Percentiles rank a stretch among this genome's conserved stretches.
phyloP scores from a whole-genome alignment of 2,888 invertebrate species.

The Autographa pulchrina region DNA sequence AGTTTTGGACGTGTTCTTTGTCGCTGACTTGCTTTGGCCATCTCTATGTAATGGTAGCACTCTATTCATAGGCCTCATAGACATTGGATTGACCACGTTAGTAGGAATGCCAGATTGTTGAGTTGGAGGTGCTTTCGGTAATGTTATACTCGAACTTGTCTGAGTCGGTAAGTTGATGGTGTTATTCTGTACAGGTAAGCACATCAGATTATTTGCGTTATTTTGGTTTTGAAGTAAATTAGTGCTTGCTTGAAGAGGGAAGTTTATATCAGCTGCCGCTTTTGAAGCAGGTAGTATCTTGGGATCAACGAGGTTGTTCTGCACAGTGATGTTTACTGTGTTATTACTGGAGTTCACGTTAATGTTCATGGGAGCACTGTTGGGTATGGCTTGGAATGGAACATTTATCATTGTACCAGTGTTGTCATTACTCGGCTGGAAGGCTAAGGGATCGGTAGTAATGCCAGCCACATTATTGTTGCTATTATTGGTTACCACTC shows the following conservation, averaged over 20 bases:
- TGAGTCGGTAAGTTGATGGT: conserved; percentile 86
- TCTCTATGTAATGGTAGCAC: conserved; percentile 94
- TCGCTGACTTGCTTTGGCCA: conserved; percentile 86
- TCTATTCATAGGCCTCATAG: conserved; percentile 93
- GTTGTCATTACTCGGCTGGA: conserved; percentile 83
- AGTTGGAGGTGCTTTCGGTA: conserved; percentile 90
- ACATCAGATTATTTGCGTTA: conserved; percentile 80
- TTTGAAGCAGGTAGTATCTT: conserved; percentile 82
- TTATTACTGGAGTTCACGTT: conserved; percentile 87
- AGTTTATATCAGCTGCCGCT: conserved; percentile 80
- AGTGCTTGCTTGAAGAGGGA: conserved; percentile 80
- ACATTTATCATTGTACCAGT: conserved; percentile 86
- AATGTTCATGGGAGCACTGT: conserved; percentile 87
- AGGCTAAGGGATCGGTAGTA: conserved; percentile 76
- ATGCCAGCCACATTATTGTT: conserved; percentile 77
- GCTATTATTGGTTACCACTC: conserved; percentile 83
- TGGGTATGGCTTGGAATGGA: conserved; percentile 87
- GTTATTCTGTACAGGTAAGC: conserved; percentile 83
- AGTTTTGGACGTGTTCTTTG: conserved; percentile 76
- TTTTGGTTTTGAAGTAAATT: conserved; percentile 80
- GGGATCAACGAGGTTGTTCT: conserved; percentile 86
- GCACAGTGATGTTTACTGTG: conserved; percentile 86
- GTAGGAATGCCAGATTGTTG: conserved; percentile 91
- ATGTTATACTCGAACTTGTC: conserved; percentile 88
- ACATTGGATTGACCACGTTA: conserved; percentile 92